phyloP scores from a whole-genome alignment of 2,888 invertebrate species.

The Caenorhabditis parvicauda region DNA sequence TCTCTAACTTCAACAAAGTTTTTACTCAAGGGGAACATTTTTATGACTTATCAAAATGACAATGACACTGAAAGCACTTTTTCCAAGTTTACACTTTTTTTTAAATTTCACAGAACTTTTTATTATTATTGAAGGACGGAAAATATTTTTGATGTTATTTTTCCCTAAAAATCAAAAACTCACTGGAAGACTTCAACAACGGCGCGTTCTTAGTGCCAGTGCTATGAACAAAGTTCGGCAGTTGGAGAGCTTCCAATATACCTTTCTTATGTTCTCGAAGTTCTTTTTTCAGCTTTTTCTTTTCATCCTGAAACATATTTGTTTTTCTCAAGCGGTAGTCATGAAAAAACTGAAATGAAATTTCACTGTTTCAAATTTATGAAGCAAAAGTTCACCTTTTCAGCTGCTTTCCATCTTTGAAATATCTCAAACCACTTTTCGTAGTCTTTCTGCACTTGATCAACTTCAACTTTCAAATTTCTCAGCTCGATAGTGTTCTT shows the following conservation, averaged over 20 bases:
- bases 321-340: neutral
- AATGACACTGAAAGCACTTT: no score
- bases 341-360: no score
- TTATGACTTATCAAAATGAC: no score
- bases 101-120: no score
- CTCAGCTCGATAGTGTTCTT: conserved; percentile 29
- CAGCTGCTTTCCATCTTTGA: conserved; percentile 24
- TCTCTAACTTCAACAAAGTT: neutral
- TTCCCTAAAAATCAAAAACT: neutral
- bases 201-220: conserved; percentile 20
- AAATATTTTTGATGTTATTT: no score
- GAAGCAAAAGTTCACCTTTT: conserved; percentile 1
- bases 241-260: conserved; percentile 30
- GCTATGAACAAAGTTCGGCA: conserved; percentile 37
- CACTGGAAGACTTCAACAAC: conserved; percentile 31
- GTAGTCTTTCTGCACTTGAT: conserved; percentile 30
- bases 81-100: no score
- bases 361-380: neutral
- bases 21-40: no score
- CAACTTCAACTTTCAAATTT: conserved; percentile 25
- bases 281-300: conserved; percentile 19
- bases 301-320: conserved; percentile 12
- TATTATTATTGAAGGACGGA: no score
- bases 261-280: conserved; percentile 29
- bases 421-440: conserved; percentile 35